Percentiles rank a stretch among this genome's conserved stretches.
Conservation (phyloP, 2,888 invertebrate species). For the Orchesellides sinensis region DNA sequence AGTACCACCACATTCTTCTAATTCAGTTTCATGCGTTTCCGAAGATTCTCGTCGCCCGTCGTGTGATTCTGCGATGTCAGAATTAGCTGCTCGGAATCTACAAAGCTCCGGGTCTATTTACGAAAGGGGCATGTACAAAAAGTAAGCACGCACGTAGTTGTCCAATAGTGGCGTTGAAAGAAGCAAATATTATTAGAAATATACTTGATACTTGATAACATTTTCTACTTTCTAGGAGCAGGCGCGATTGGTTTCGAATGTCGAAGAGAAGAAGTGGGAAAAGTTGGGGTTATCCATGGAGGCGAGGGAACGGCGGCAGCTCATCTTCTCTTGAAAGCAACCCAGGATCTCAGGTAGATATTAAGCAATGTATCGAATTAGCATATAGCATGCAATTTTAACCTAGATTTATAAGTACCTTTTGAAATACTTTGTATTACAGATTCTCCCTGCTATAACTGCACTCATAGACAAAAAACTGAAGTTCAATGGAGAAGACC, state of each 20-base stretch:
- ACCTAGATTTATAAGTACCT: neutral
- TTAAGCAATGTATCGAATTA: neutral
- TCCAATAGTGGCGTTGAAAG: no score
- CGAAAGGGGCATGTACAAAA: slow-evolving; percentile 14
- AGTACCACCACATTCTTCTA: slow-evolving; percentile 78
- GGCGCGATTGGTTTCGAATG: slow-evolving; percentile 58
- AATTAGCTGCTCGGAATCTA: slow-evolving; percentile 63
- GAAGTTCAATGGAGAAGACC: slow-evolving; percentile 32
- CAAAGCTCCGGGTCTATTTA: slow-evolving; percentile 78
- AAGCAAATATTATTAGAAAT: no score
- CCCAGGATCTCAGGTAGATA: slow-evolving; percentile 81
- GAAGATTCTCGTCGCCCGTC: slow-evolving; percentile 71
- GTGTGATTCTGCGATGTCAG: slow-evolving; percentile 71
- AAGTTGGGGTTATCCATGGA: slow-evolving; percentile 47
- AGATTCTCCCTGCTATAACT: slow-evolving; percentile 72
- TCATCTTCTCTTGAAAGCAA: slow-evolving; percentile 90
- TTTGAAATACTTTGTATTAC: neutral
- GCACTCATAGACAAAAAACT: slow-evolving; percentile 69
- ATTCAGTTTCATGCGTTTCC: slow-evolving; percentile 73
- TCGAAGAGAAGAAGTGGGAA: slow-evolving; percentile 60
- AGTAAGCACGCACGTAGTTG: neutral
- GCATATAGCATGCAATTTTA: neutral
- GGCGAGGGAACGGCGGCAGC: slow-evolving; percentile 79
- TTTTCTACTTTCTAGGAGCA: slow-evolving; percentile 14
- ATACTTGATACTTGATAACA: neutral